Evolutionary conservation across 2,113 vertebrate species (phyloP).

Genomic region (Triplophysa tibetana): DNA sequence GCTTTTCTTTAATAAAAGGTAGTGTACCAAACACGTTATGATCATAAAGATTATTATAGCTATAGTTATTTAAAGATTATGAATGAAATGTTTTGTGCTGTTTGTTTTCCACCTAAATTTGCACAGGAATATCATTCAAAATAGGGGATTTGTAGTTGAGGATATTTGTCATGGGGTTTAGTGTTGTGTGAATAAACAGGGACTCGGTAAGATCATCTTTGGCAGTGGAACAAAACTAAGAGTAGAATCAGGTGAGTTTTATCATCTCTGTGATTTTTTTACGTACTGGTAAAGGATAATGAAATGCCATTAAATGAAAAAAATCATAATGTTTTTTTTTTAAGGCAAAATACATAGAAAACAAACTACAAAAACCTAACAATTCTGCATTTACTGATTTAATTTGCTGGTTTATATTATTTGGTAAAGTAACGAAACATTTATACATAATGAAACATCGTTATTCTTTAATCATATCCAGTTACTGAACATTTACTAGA

Average conservation of each 20-base stretch:
- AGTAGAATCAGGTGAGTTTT: conserved; percentile 50
- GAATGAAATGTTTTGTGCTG: background rate
- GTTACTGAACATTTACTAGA: background rate
- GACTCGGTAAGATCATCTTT: conserved; percentile 32
- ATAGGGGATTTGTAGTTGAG: background rate
- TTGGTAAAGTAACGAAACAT: too few species aligned
- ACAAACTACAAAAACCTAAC: too few species aligned
- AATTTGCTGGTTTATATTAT: too few species aligned
- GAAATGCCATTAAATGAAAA: too few species aligned
- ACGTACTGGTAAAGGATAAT: too few species aligned
- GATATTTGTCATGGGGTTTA: conserved; percentile 21
- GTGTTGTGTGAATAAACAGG: conserved; percentile 26
- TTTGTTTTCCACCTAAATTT: background rate
- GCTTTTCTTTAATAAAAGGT: background rate
- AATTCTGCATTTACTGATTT: too few species aligned
- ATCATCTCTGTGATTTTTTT: background rate
- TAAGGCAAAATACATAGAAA: too few species aligned
- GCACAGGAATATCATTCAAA: background rate
- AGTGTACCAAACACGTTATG: background rate
- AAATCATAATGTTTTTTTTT: too few species aligned
- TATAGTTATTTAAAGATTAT: background rate
- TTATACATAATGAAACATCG: too few species aligned
- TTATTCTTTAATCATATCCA: background rate
- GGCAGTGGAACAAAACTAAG: conserved; percentile 39
- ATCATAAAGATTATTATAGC: background rate